A percentile compares a stretch with the other conserved stretches of the same genome.
Conservation (phyloP, 2,888 invertebrate species). For the Tinea semifulvella region DNA sequence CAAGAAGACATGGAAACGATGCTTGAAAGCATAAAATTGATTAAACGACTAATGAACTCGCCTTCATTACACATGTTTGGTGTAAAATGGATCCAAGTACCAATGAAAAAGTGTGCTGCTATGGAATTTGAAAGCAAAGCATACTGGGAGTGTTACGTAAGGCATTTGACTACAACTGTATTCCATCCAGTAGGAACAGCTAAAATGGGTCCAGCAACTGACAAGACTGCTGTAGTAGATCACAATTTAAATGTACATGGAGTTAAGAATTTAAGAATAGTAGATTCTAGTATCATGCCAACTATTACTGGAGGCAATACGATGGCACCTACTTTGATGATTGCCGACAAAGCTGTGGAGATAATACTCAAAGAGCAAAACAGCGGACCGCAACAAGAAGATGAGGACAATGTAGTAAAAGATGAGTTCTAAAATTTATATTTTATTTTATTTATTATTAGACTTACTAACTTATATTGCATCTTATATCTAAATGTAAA, state of each 20-base stretch:
- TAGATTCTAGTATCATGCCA: constrained; percentile 63
- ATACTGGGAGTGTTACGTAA: constrained; percentile 68
- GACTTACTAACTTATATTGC: too few species aligned
- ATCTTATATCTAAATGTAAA: too few species aligned
- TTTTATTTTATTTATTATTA: too few species aligned
- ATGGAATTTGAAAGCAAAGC: constrained; percentile 34
- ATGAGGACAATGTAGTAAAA: too few species aligned
- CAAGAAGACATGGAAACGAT: constrained; percentile 56
- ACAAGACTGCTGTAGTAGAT: constrained; percentile 59
- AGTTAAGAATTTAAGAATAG: constrained; percentile 55
- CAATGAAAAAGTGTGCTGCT: constrained; percentile 36
- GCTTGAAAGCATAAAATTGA: constrained; percentile 41
- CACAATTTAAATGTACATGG: constrained; percentile 59
- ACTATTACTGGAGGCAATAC: constrained; percentile 64
- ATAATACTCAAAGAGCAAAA: constrained; percentile 39
- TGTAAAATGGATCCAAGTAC: constrained; percentile 33
- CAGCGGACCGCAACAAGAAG: too few species aligned
- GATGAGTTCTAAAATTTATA: too few species aligned
- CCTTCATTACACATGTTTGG: constrained; percentile 36
- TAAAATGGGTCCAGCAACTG: constrained; percentile 68
- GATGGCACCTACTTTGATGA: constrained; percentile 61
- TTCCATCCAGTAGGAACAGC: constrained; percentile 77
- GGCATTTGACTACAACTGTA: constrained; percentile 58
- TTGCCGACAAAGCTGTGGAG: constrained; percentile 56
- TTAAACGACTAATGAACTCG: constrained; percentile 41